These are phyloP conservation scores for Hypothenemus hampei DNA, from an alignment of 1,140 invertebrate species.

Conservation along the genomic window DNA sequence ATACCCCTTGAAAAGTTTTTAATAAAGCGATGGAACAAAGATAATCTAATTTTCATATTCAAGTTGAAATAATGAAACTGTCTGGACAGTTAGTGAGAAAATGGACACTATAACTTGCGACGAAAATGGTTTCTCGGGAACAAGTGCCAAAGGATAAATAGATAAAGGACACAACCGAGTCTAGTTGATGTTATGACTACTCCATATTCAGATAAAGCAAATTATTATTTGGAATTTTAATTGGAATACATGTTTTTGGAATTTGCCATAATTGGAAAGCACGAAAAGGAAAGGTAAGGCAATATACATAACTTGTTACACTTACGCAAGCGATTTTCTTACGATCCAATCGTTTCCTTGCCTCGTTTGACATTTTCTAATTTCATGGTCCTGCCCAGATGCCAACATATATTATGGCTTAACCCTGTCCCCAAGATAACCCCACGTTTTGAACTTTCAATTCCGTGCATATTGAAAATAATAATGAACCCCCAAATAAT, in stretches of 20 bases:
- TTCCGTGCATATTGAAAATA: constrained; percentile 14
- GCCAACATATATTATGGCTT: constrained; percentile 15
- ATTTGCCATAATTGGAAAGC: no score
- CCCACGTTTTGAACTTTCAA: constrained; percentile 14
- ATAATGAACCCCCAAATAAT: constrained; percentile 22
- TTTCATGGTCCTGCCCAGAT: constrained; percentile 15
- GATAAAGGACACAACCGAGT: neutral
- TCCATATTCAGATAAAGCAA: no score
- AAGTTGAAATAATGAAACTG: constrained; percentile 5
- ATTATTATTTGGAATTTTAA: no score
- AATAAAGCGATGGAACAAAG: no score
- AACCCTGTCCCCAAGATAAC: constrained; percentile 7
- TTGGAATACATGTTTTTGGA: no score
- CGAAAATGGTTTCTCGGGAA: neutral
- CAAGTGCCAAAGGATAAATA: constrained; percentile 12
- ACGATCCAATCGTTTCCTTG: no score
- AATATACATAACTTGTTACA: no score
- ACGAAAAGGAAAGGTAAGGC: no score
- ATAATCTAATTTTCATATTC: constrained; percentile 18
- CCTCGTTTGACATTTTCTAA: constrained; percentile 11
- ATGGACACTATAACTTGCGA: constrained; percentile 7
- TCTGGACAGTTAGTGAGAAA: constrained; percentile 15
- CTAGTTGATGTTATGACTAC: no score
- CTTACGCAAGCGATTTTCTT: no score
- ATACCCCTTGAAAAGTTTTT: no score